Conservation (phyloP, 2,888 invertebrate species). For the Phaonia tiefii region DNA sequence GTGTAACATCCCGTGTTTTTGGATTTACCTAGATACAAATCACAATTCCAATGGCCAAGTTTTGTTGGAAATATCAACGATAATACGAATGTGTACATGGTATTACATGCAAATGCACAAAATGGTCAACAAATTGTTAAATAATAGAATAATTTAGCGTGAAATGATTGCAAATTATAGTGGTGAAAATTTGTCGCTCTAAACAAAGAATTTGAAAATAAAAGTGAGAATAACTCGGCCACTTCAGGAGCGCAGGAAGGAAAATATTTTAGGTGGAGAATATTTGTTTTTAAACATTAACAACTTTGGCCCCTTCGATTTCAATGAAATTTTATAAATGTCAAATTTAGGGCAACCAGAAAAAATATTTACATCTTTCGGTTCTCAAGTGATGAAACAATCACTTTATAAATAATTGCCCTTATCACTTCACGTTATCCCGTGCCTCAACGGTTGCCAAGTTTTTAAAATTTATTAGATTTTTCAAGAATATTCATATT, state of each 20-base stretch:
- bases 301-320: no score
- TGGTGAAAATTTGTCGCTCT: neutral
- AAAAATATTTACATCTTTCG: no score
- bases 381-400: no score
- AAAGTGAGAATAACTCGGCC: constrained; percentile 11
- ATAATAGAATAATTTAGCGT: constrained; percentile 23
- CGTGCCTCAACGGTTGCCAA: no score
- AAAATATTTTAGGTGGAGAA: no score
- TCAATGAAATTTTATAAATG: no score
- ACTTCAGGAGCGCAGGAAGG: neutral
- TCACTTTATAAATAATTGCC: no score
- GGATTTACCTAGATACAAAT: neutral
- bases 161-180: constrained; percentile 24
- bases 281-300: no score
- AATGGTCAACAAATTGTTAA: constrained; percentile 30
- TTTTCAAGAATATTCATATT: no score
- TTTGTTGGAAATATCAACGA: neutral
- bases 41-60: neutral
- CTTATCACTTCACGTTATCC: no score
- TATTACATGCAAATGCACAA: neutral
- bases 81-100: neutral
- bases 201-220: neutral
- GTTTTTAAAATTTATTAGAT: no score
- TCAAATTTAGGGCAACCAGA: no score
- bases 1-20: neutral